Evolutionary conservation across 2,888 invertebrate species (phyloP).

Genomic region (Trisateles emortualis): DNA sequence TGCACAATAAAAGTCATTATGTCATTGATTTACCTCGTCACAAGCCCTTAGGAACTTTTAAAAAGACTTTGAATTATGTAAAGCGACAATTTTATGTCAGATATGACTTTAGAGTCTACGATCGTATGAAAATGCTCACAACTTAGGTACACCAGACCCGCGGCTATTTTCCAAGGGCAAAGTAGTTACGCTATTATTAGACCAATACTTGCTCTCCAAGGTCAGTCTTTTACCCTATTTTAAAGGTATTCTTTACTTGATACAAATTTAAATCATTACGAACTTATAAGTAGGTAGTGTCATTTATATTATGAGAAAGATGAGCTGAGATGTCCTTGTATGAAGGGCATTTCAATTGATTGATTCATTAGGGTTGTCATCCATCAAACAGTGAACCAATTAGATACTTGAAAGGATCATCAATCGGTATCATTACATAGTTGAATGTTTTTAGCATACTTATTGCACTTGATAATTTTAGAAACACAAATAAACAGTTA

Average conservation of each 20-base stretch:
- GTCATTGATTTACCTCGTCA: background rate
- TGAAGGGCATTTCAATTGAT: constrained; percentile 40
- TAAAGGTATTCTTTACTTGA: background rate
- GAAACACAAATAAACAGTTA: too few species aligned
- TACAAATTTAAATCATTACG: background rate
- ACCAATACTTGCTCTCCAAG: too few species aligned
- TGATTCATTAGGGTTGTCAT: constrained; percentile 26
- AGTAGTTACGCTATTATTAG: background rate
- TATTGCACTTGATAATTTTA: too few species aligned
- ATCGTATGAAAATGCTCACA: background rate
- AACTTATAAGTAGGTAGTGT: background rate
- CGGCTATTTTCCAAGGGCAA: background rate
- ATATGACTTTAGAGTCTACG: too few species aligned
- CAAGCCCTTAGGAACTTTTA: background rate
- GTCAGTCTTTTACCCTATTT: too few species aligned
- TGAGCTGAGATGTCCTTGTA: constrained; percentile 26
- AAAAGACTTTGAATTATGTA: too few species aligned
- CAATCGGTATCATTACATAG: too few species aligned
- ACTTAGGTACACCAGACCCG: background rate
- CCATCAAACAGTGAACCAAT: background rate
- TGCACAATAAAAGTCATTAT: background rate
- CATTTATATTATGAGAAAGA: constrained; percentile 5
- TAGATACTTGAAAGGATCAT: too few species aligned
- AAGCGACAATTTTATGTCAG: too few species aligned
- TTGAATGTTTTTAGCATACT: too few species aligned